These are phyloP conservation scores for Pammene aurita DNA, from an alignment of 2,888 invertebrate genomes.

Conservation along the genomic window DNA sequence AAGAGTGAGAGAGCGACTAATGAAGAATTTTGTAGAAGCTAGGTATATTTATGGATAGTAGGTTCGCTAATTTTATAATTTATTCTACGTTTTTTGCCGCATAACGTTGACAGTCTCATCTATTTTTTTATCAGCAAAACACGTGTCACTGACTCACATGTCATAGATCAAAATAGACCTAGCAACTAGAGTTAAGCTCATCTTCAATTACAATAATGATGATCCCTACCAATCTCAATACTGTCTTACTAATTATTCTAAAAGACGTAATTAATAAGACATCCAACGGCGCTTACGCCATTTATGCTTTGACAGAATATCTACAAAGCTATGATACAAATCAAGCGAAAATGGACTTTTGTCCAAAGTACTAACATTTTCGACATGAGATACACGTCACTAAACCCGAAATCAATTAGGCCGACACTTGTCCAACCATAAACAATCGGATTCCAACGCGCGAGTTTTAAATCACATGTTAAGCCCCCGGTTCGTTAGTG, in stretches of 20 bases:
- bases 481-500: slow-evolving; percentile 18
- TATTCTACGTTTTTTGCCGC: background rate
- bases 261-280: background rate
- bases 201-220: slow-evolving; percentile 4
- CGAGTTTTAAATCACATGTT: slow-evolving; percentile 40
- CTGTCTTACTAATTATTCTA: background rate
- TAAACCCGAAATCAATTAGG: slow-evolving; percentile 41
- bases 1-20: too few species aligned
- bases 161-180: slow-evolving; percentile 12
- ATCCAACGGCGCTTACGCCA: background rate
- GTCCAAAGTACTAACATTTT: background rate
- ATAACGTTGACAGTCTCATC: too few species aligned
- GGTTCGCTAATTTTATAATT: too few species aligned
- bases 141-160: slow-evolving; percentile 2
- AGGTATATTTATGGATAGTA: too few species aligned
- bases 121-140: background rate
- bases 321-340: background rate
- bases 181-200: slow-evolving; percentile 1
- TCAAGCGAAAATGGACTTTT: slow-evolving; percentile 7
- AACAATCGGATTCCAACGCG: slow-evolving; percentile 41
- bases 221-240: background rate
- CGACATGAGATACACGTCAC: slow-evolving; percentile 1
- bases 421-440: slow-evolving; percentile 42
- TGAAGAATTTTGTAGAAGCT: too few species aligned
- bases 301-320: background rate